phyloP scores from a whole-genome alignment of 2,797 vertebrate genomes.

The Pelochelys cantorii region DNA sequence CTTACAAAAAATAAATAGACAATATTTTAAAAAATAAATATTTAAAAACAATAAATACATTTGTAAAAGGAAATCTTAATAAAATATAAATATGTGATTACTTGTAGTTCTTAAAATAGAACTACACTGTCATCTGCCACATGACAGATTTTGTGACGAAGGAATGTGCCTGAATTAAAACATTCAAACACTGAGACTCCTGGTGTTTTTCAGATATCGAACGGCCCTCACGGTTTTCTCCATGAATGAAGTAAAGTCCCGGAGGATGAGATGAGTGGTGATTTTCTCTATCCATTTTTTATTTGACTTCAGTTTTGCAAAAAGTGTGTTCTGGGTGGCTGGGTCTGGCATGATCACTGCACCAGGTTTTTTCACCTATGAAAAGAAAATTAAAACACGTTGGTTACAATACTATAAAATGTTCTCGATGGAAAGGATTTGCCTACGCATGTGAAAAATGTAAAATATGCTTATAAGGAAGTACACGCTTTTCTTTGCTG shows the following conservation, averaged over 20 bases:
- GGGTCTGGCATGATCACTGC: constrained; percentile 47
- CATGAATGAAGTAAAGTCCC: constrained; percentile 82
- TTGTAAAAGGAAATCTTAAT: constrained; percentile 53
- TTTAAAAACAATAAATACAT: constrained; percentile 83
- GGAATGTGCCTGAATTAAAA: constrained; percentile 68
- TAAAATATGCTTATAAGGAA: background rate
- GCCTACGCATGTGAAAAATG: background rate
- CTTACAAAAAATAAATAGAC: constrained; percentile 79
- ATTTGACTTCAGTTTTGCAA: constrained; percentile 51
- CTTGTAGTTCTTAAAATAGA: constrained; percentile 81
- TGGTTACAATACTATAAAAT: constrained; percentile 26
- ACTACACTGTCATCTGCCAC: constrained; percentile 78
- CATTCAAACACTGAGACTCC: constrained; percentile 61
- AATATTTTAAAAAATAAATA: constrained; percentile 76
- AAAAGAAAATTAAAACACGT: background rate
- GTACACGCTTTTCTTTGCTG: background rate
- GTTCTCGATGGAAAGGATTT: background rate
- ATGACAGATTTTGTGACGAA: constrained; percentile 69
- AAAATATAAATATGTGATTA: constrained; percentile 65
- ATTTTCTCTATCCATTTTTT: constrained; percentile 80
- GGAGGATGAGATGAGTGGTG: constrained; percentile 81
- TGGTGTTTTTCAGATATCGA: constrained; percentile 61
- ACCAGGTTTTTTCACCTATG: constrained; percentile 77
- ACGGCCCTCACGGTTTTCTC: constrained; percentile 77
- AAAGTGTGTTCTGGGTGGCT: constrained; percentile 61